Evolutionary conservation across 1,140 invertebrate species (phyloP).

Genomic region (Prorops nasuta): DNA sequence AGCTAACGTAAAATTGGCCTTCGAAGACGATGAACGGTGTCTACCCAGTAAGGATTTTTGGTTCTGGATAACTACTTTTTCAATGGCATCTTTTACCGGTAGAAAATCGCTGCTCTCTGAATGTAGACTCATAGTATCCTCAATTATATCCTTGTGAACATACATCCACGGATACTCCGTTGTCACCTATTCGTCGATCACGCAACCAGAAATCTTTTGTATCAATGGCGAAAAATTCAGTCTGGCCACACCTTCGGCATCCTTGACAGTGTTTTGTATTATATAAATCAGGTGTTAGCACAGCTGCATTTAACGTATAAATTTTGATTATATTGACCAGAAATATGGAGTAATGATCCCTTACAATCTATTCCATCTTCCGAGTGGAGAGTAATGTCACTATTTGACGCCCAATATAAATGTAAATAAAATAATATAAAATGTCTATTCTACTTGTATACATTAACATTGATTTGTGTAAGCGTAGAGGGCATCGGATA

Average conservation of each 20-base stretch:
- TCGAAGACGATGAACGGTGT: conserved; percentile 62
- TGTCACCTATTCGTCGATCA: conserved; percentile 61
- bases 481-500: conserved; percentile 51
- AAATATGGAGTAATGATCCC: conserved; percentile 28
- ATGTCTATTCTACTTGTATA: no score
- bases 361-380: no score
- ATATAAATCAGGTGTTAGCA: no score
- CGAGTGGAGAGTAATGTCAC: no score
- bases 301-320: background rate
- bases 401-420: background rate
- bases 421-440: background rate
- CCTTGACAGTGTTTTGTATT: no score
- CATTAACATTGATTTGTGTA: no score
- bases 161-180: conserved; percentile 73
- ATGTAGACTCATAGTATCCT: conserved; percentile 59
- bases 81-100: conserved; percentile 54
- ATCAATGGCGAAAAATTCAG: conserved; percentile 46
- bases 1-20: conserved; percentile 70
- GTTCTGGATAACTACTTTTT: conserved; percentile 56
- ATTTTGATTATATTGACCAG: conserved; percentile 17
- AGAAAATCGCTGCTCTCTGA: conserved; percentile 61
- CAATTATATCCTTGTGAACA: conserved; percentile 62
- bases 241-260: conserved; percentile 34
- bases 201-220: conserved; percentile 57
- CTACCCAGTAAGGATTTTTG: conserved; percentile 67